phyloP scores from a whole-genome alignment of 2,797 vertebrate species.

The Todus mexicanus region DNA sequence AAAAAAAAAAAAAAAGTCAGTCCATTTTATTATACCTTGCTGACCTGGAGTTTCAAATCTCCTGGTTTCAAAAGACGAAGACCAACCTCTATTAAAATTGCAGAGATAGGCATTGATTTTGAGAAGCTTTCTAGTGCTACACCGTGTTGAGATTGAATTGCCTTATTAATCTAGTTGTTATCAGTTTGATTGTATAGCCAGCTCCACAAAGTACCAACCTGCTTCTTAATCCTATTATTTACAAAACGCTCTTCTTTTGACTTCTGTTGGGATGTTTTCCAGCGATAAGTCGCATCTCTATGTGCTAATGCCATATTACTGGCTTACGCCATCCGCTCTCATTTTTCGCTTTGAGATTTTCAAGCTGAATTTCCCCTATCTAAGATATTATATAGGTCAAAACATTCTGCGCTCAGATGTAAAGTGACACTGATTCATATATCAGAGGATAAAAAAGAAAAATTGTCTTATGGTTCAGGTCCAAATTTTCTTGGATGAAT shows the following conservation, averaged over 20 bases:
- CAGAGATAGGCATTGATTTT: constrained; percentile 66
- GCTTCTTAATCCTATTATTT: constrained; percentile 57
- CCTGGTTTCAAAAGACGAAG: constrained; percentile 68
- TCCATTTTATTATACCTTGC: constrained; percentile 53
- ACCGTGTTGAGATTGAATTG: constrained; percentile 54
- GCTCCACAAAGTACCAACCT: constrained; percentile 36
- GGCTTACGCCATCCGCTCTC: background rate
- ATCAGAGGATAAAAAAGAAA: constrained; percentile 3
- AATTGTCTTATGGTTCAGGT: background rate
- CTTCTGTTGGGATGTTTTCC: constrained; percentile 35
- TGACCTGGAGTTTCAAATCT: constrained; percentile 59
- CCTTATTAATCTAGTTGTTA: constrained; percentile 70
- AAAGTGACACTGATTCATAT: constrained; percentile 29
- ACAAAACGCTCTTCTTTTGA: constrained; percentile 15
- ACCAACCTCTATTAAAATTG: constrained; percentile 66
- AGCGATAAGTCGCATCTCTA: background rate
- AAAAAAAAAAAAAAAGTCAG: background rate
- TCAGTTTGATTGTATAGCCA: constrained; percentile 59
- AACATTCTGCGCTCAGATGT: constrained; percentile 24
- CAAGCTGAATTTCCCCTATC: constrained; percentile 28
- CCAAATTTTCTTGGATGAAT: background rate
- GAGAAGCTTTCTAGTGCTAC: constrained; percentile 55
- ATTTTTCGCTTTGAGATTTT: constrained; percentile 7
- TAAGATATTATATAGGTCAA: constrained; percentile 51
- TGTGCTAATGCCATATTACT: constrained; percentile 26